phyloP scores from a whole-genome alignment of 1,140 invertebrate genomes.

The Periplaneta americana region DNA sequence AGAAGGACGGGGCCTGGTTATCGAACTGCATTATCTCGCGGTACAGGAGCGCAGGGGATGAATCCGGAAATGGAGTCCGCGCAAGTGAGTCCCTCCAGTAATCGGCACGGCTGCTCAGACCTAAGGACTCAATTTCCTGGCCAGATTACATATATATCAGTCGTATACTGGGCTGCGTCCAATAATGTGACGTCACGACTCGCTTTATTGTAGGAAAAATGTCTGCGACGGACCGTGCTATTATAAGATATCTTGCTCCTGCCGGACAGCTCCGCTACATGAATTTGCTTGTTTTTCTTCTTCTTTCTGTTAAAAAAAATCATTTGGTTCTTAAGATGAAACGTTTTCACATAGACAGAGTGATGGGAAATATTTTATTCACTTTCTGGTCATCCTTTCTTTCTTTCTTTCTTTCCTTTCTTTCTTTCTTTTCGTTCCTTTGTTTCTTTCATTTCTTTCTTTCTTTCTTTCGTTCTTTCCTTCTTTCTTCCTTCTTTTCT shows the following conservation, averaged over 20 bases:
- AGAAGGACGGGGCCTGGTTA: not conserved
- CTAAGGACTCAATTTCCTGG: slow-evolving; percentile 3
- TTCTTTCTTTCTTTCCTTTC: no score
- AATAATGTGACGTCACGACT: not conserved
- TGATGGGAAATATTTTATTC: no score
- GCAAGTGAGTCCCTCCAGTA: not conserved
- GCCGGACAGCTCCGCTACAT: not conserved
- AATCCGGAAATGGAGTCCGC: slow-evolving; percentile 3
- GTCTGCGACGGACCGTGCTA: not conserved
- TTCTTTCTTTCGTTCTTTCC: no score
- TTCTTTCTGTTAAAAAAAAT: not conserved
- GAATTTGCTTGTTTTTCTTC: not conserved
- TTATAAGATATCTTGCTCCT: no score
- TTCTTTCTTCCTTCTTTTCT: no score
- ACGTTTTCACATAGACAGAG: no score
- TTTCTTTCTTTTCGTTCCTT: no score
- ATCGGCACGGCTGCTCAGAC: not conserved
- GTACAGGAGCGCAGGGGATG: not conserved
- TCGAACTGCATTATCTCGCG: not conserved
- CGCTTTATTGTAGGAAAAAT: not conserved
- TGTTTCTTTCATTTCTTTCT: no score
- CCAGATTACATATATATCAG: slow-evolving; percentile 6
- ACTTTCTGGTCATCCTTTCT: no score
- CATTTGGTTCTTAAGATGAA: no score
- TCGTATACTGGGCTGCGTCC: not conserved